Evolutionary conservation across 2,888 invertebrate species (phyloP).

Genomic region (Germaria angustata): DNA sequence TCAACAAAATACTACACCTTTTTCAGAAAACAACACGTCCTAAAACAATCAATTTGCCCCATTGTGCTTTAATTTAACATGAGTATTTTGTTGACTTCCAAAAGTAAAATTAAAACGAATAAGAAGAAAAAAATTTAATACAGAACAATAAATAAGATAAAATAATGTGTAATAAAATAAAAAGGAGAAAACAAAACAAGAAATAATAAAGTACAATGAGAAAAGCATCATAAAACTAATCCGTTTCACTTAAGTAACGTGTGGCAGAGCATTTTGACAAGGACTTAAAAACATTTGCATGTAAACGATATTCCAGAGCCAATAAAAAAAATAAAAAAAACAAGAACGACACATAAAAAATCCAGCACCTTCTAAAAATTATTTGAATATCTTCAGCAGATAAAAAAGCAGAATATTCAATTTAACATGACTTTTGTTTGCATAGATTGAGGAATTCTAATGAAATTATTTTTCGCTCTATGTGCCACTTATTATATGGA

Average conservation of each 20-base stretch:
- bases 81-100: slow-evolving; percentile 15
- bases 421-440: slow-evolving; percentile 41
- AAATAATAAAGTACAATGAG: background rate
- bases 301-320: slow-evolving; percentile 54
- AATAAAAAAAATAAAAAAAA: slow-evolving; percentile 1
- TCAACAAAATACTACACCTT: no score
- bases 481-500: slow-evolving; percentile 38
- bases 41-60: no score
- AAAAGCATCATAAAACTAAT: slow-evolving; percentile 73
- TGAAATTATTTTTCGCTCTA: slow-evolving; percentile 39
- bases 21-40: no score
- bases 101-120: slow-evolving; percentile 5
- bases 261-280: slow-evolving; percentile 71
- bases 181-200: slow-evolving; percentile 13
- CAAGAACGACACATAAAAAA: background rate
- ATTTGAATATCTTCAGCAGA: slow-evolving; percentile 5
- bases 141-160: slow-evolving; percentile 57
- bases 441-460: slow-evolving; percentile 35
- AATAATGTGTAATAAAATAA: slow-evolving; percentile 55
- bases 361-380: slow-evolving; percentile 33
- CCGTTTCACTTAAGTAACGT: slow-evolving; percentile 73
- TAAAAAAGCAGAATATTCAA: slow-evolving; percentile 33
- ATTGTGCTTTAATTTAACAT: slow-evolving; percentile 31
- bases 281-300: slow-evolving; percentile 61
- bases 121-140: slow-evolving; percentile 41